A percentile compares a stretch with the other conserved stretches of the same genome.
Conservation (phyloP, 2,888 invertebrate genomes). For the Lepidochrysops patricia region DNA sequence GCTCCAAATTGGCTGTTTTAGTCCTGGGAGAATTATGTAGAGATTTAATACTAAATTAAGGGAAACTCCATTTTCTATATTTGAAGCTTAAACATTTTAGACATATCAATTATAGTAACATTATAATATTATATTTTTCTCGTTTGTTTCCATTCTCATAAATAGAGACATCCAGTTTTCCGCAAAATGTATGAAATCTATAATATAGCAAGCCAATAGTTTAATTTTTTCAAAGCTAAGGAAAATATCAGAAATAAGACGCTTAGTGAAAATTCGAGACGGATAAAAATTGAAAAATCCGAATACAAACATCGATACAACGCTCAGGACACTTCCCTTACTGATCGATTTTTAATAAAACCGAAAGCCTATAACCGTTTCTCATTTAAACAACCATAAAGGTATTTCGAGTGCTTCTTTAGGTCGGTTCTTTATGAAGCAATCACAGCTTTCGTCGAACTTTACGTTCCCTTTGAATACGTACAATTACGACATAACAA, state of each 20-base stretch:
- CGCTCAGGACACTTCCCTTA: background rate
- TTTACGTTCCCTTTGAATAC: slow-evolving; percentile 50
- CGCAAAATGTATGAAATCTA: too few species aligned
- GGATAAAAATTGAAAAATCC: too few species aligned
- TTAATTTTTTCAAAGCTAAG: too few species aligned
- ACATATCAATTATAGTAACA: background rate
- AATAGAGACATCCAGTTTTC: too few species aligned
- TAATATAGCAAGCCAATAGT: too few species aligned
- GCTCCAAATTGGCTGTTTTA: slow-evolving; percentile 24
- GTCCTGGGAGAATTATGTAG: slow-evolving; percentile 25
- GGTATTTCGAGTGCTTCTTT: slow-evolving; percentile 38
- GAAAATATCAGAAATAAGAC: too few species aligned
- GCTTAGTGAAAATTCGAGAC: too few species aligned
- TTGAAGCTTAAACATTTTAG: background rate
- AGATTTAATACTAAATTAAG: slow-evolving; percentile 17
- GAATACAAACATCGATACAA: background rate
- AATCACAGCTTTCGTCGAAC: slow-evolving; percentile 48
- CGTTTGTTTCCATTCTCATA: too few species aligned
- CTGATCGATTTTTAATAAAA: slow-evolving; percentile 13
- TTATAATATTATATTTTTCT: too few species aligned
- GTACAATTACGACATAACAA: slow-evolving; percentile 52
- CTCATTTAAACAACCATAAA: slow-evolving; percentile 33
- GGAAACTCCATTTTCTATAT: slow-evolving; percentile 1
- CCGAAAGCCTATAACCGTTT: slow-evolving; percentile 26
- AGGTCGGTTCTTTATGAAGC: slow-evolving; percentile 45